Conservation (phyloP, 2,797 vertebrate species). For the Ciconia nigra region DNA sequence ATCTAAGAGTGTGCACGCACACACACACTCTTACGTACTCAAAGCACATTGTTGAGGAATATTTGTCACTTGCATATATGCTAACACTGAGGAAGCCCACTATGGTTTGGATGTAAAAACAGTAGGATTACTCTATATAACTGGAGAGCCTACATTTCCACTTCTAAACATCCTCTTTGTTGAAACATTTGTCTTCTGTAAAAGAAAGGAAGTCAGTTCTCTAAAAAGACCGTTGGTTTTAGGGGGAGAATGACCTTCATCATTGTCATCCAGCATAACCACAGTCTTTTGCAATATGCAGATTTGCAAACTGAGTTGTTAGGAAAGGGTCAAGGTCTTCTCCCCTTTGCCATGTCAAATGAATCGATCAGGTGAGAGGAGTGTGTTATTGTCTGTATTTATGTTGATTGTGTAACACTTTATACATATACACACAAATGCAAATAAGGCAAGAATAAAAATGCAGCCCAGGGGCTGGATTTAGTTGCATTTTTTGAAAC, state of each 20-base stretch:
- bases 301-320: not conserved
- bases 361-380: not conserved
- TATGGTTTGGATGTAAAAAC: not conserved
- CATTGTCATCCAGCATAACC: not conserved
- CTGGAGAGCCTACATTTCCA: not conserved
- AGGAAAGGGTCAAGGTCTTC: not conserved
- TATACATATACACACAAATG: not conserved
- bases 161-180: not conserved
- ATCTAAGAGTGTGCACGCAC: rapidly evolving
- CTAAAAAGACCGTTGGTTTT: not conserved
- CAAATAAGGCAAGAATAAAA: not conserved
- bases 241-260: no score
- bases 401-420: not conserved
- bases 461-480: not conserved
- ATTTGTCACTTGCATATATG: not conserved
- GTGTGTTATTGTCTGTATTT: not conserved
- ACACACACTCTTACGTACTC: rapidly evolving
- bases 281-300: not conserved
- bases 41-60: not conserved
- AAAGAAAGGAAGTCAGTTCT: not conserved
- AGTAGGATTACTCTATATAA: not conserved
- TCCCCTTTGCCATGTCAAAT: not conserved
- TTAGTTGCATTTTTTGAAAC: not conserved
- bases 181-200: not conserved
- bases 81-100: not conserved